Evolutionary conservation across 2,113 vertebrate species (phyloP).

Genomic region (Ochotona curzoniae): DNA sequence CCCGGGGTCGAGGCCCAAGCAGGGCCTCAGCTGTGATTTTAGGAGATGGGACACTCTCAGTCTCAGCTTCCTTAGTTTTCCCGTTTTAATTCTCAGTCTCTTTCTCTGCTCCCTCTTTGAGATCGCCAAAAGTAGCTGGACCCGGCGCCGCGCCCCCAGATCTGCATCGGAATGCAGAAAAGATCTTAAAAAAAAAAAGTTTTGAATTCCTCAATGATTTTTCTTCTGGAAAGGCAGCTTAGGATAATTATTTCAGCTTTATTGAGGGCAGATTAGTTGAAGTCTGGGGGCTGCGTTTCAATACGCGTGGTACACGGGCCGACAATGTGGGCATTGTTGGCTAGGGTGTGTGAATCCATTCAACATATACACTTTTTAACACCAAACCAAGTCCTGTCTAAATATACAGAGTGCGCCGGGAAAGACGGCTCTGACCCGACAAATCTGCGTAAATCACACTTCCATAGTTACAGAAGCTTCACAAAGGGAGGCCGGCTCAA

Average conservation of each 20-base stretch:
- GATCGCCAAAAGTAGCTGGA: constrained; percentile 86
- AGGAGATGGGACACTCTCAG: constrained; percentile 42
- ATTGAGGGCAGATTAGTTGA: constrained; percentile 96
- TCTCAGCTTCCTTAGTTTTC: constrained; percentile 85
- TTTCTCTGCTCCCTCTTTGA: constrained; percentile 81
- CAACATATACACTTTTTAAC: constrained; percentile 96
- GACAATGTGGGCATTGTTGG: constrained; percentile 97
- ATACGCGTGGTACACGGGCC: constrained; percentile 93
- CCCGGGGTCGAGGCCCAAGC: neutral
- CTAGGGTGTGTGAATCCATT: constrained; percentile 94
- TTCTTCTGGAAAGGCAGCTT: constrained; percentile 97
- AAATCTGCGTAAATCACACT: constrained; percentile 97
- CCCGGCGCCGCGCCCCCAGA: constrained; percentile 85
- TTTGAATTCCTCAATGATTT: constrained; percentile 99
- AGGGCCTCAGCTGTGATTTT: neutral
- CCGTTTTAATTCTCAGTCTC: constrained; percentile 85
- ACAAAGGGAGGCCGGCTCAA: constrained; percentile 90
- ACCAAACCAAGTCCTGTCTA: constrained; percentile 95
- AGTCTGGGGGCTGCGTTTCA: constrained; percentile 93
- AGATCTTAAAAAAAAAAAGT: constrained; percentile 88
- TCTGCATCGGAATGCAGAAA: constrained; percentile 95
- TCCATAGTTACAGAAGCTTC: constrained; percentile 91
- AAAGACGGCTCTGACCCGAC: constrained; percentile 92
- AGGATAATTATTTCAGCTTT: constrained; percentile 99
- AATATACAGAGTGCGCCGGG: constrained; percentile 93